phyloP scores from a whole-genome alignment of 2,113 vertebrate genomes.

The Pitta sordida region DNA sequence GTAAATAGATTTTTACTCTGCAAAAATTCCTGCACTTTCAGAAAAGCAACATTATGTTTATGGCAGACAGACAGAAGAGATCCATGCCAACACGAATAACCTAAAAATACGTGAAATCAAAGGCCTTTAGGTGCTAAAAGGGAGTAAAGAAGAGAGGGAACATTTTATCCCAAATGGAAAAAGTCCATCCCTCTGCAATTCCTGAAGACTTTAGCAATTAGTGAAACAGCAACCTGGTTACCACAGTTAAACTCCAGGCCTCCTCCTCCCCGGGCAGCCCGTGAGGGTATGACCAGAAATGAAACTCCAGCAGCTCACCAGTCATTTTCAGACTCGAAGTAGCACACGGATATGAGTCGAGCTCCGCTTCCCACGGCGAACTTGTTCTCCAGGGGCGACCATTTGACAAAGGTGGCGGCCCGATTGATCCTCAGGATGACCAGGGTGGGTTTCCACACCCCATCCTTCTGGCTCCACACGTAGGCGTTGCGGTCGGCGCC shows the following conservation, averaged over 20 bases:
- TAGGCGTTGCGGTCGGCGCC: slow-evolving; percentile 97
- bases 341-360: slow-evolving; percentile 97
- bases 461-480: slow-evolving; percentile 98
- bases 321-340: slow-evolving; percentile 99
- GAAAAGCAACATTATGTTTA: background rate
- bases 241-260: background rate
- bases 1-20: background rate
- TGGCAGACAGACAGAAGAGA: background rate
- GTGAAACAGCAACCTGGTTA: background rate
- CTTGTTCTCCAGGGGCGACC: slow-evolving; percentile 98
- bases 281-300: background rate
- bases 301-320: slow-evolving; percentile 76
- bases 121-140: background rate
- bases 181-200: background rate
- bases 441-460: slow-evolving; percentile 95
- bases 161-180: background rate
- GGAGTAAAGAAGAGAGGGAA: background rate
- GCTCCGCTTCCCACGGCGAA: slow-evolving; percentile 98
- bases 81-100: background rate
- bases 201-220: background rate
- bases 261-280: background rate
- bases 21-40: background rate
- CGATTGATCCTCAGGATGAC: slow-evolving; percentile 98
- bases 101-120: background rate
- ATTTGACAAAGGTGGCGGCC: slow-evolving; percentile 96